Conservation (phyloP, 1,140 invertebrate species). For the Lepidotrigona ventralis region DNA sequence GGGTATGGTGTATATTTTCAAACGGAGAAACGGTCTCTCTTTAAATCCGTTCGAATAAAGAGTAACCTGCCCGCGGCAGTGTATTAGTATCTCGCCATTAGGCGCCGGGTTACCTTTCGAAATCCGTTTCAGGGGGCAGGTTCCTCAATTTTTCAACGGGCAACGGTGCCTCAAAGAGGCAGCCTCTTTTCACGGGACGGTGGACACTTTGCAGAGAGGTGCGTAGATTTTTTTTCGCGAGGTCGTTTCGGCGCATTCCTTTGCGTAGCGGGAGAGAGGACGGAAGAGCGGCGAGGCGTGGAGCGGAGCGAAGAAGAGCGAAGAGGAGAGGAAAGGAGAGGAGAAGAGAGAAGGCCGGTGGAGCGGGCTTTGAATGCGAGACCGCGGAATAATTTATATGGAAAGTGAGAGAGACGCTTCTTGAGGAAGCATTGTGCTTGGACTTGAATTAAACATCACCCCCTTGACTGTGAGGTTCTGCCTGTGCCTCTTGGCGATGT, state of each 20-base stretch:
- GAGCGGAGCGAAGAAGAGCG: too few relatives aligned
- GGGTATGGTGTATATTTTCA: background rate
- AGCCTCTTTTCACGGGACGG: slow-evolving; percentile 41
- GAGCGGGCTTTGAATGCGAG: slow-evolving; percentile 55
- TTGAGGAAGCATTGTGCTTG: slow-evolving; percentile 66
- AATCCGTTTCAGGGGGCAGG: slow-evolving; percentile 28
- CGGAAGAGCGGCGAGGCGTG: too few relatives aligned
- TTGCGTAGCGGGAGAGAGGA: slow-evolving; percentile 15
- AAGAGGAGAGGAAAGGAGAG: background rate
- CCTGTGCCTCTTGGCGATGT: slow-evolving; percentile 66
- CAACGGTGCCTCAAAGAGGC: slow-evolving; percentile 5
- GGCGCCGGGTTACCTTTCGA: slow-evolving; percentile 21
- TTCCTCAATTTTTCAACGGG: slow-evolving; percentile 56
- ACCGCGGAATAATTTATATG: slow-evolving; percentile 66
- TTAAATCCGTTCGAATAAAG: background rate
- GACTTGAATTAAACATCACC: slow-evolving; percentile 70
- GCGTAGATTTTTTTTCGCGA: slow-evolving; percentile 62
- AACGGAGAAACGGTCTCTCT: too few relatives aligned
- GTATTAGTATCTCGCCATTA: slow-evolving; percentile 15
- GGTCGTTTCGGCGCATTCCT: slow-evolving; percentile 58
- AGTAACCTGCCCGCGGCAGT: background rate
- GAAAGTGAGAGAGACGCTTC: slow-evolving; percentile 59
- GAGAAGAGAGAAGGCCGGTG: background rate
- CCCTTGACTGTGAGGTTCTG: slow-evolving; percentile 60
- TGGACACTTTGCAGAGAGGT: slow-evolving; percentile 51